Base-by-base conservation (phyloP, 1,140 invertebrate species). In the Drosophila kepulauana region DNA sequence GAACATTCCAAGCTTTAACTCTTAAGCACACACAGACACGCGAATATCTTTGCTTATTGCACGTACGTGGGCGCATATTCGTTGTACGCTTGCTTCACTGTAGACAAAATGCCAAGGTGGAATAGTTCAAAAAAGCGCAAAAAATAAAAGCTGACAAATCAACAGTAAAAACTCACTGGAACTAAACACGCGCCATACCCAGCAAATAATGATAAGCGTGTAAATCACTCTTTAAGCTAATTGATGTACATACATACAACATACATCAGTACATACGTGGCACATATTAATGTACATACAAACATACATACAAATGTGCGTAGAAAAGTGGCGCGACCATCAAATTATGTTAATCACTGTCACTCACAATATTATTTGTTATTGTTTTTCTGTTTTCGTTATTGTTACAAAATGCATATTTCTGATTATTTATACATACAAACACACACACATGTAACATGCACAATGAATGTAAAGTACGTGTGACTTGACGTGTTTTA, bases 131-230 rank as follows among this genome's bases (percentile, higher is more conserved):
- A 79, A 58, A 68, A 67, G 38, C 69, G 20, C 69, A 61, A 75
- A 65, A 48, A 33, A 15, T 25, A 76, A 54, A 58, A 45, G 64
- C 57, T 70, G 64, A 49, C 64, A 79, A 70, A 66, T 75, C 58
- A 49, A 54, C 63, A 74, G 66, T 66, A 52, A 68, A 25, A 88
- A 75, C 70, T 82, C 63, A 68, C 56, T 71, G 74, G 62, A 88
- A 69, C 69, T 75, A 84, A 84, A 84, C 84, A 87, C 84, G 80
- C 80, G 84, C 85, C 69, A 58, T 56, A 67, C 51, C 43, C 45
- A 61, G 61, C 75, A 64, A 63, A 25, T 16, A 25, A 58, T 75
- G 82, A 87, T 87, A 87, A 88, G 75, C 85, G 66, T 38, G 54
- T 51, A 79, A 77, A 84, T 84, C 77, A 75, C 78, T 81, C 68